Conservation (phyloP, 1,140 invertebrate genomes). For the Ooceraea biroi region DNA sequence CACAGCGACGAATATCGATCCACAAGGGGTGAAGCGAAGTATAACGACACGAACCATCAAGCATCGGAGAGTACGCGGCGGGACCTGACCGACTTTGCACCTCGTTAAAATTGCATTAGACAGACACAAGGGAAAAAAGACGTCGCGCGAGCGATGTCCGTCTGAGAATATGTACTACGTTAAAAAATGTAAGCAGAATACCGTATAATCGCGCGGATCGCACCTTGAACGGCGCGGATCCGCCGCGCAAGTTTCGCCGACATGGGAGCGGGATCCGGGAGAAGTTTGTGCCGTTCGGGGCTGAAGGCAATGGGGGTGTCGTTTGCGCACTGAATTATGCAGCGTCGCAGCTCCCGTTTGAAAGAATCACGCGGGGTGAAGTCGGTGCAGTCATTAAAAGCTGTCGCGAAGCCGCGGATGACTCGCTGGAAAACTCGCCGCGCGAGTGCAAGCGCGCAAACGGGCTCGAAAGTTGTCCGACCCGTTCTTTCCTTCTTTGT, state of each 20-base stretch:
- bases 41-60: slow-evolving; percentile 58
- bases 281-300: too few species aligned
- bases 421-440: not conserved
- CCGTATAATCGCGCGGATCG: slow-evolving; percentile 43
- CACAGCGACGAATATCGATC: slow-evolving; percentile 46
- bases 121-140: slow-evolving; percentile 54
- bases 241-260: not conserved
- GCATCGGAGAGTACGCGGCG: slow-evolving; percentile 56
- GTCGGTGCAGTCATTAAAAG: slow-evolving; percentile 42
- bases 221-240: not conserved
- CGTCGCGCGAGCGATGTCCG: slow-evolving; percentile 28
- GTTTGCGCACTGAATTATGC: slow-evolving; percentile 54
- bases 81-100: slow-evolving; percentile 72
- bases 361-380: not conserved
- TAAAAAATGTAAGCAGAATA: slow-evolving; percentile 56
- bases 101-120: slow-evolving; percentile 76
- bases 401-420: not conserved
- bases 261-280: not conserved
- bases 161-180: slow-evolving; percentile 58
- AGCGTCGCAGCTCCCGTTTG: slow-evolving; percentile 6
- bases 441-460: not conserved
- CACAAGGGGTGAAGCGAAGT: slow-evolving; percentile 44
- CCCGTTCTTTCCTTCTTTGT: too few species aligned
- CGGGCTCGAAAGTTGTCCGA: too few species aligned
- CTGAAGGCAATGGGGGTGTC: not conserved